Evolutionary conservation across 2,888 invertebrate genomes (phyloP).

Genomic region (Malthinus flaveolus): DNA sequence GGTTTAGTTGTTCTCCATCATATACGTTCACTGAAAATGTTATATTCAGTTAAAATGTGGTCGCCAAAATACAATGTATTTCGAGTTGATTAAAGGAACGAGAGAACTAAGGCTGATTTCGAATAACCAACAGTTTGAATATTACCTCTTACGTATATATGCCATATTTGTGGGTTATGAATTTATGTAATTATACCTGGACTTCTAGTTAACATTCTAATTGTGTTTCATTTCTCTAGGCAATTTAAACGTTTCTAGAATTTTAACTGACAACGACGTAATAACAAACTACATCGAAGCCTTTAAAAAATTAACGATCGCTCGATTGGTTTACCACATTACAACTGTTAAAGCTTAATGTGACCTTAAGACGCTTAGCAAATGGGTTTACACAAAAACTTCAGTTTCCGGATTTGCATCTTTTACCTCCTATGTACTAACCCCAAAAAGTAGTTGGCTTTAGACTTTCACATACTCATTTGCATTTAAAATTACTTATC

Average conservation of each 20-base stretch:
- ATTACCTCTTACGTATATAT: slow-evolving; percentile 14
- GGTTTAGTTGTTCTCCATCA: slow-evolving; percentile 82
- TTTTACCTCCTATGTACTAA: no score
- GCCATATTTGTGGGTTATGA: slow-evolving; percentile 10
- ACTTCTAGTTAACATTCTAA: slow-evolving; percentile 25
- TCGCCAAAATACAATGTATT: slow-evolving; percentile 14
- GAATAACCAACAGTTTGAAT: slow-evolving; percentile 23
- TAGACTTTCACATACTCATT: no score
- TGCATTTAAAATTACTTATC: no score
- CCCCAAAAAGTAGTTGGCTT: no score
- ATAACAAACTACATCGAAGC: not conserved
- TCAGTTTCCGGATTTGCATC: no score
- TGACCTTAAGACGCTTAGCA: no score
- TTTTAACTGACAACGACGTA: slow-evolving; percentile 12
- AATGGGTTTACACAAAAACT: no score
- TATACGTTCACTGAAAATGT: slow-evolving; percentile 73
- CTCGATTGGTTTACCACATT: not conserved
- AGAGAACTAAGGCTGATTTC: slow-evolving; percentile 8
- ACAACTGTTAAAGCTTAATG: no score
- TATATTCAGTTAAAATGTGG: slow-evolving; percentile 26
- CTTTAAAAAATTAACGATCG: not conserved
- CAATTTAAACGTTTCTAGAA: slow-evolving; percentile 16
- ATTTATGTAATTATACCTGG: slow-evolving; percentile 26
- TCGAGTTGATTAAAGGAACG: slow-evolving; percentile 22
- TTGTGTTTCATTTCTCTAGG: slow-evolving; percentile 22